These are phyloP conservation scores for Neogale vison DNA, from an alignment of 2,113 vertebrate species.

Conservation along the genomic window DNA sequence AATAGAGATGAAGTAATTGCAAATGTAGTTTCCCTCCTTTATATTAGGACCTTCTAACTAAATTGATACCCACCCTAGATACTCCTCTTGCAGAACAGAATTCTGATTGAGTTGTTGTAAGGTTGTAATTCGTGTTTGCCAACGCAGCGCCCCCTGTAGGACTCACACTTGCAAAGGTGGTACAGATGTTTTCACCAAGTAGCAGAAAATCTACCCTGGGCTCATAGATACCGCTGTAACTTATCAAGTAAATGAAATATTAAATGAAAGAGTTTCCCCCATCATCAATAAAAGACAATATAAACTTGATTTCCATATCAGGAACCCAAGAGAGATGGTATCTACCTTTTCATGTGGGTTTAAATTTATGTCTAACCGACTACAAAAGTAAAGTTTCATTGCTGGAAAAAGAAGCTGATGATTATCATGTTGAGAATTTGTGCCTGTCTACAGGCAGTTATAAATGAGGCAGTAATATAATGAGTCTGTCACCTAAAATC, in stretches of 20 bases:
- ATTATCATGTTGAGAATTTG: neutral
- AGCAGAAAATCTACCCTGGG: neutral
- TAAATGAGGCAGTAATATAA: neutral
- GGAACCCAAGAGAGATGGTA: neutral
- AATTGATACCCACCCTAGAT: neutral
- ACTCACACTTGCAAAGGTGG: neutral
- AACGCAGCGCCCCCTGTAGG: neutral
- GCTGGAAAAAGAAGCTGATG: constrained; percentile 4
- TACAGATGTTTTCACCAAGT: neutral
- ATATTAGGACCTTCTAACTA: neutral
- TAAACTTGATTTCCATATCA: neutral
- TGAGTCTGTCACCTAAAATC: constrained; percentile 24
- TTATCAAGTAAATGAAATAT: neutral
- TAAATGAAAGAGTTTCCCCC: neutral
- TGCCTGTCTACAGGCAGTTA: neutral
- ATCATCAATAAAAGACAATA: neutral
- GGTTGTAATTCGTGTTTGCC: neutral
- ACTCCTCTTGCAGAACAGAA: neutral
- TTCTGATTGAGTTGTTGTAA: neutral
- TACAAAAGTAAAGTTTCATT: neutral
- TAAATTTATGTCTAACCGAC: neutral
- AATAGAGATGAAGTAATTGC: neutral
- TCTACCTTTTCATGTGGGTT: neutral
- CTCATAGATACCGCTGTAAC: neutral
- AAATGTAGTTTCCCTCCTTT: neutral